Evolutionary conservation across 2,113 vertebrate genomes (phyloP).

Genomic region (Mirza zaza): DNA sequence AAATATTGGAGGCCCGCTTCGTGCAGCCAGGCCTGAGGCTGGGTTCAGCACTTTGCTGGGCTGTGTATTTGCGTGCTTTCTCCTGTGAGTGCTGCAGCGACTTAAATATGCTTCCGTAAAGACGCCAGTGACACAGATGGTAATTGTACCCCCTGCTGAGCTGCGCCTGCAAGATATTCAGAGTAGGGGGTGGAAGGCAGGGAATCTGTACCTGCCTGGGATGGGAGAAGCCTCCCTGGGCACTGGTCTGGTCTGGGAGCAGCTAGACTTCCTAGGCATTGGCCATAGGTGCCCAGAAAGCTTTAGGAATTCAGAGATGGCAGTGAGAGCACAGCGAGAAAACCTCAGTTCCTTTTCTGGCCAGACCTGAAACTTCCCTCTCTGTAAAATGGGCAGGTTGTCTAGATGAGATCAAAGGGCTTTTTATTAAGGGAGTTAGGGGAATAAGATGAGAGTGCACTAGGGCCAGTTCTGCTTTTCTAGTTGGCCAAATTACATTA

Average conservation of each 20-base stretch:
- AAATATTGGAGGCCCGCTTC: neutral
- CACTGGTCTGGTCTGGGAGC: neutral
- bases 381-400: neutral
- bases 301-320: neutral
- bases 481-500: neutral
- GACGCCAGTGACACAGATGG: conserved; percentile 73
- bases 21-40: neutral
- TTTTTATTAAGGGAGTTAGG: neutral
- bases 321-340: neutral
- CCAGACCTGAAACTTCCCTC: neutral
- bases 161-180: neutral
- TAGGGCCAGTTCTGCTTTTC: neutral
- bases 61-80: conserved; percentile 33
- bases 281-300: neutral
- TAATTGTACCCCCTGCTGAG: conserved; percentile 45
- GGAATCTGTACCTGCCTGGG: neutral
- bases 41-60: neutral
- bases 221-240: neutral
- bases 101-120: conserved; percentile 68
- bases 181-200: too few species aligned
- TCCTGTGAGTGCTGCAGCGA: conserved; percentile 51
- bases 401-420: neutral
- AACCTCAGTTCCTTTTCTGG: neutral
- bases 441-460: neutral
- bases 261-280: neutral